These are phyloP conservation scores for Phania funesta DNA, from an alignment of 2,888 invertebrate genomes.

Conservation along the genomic window DNA sequence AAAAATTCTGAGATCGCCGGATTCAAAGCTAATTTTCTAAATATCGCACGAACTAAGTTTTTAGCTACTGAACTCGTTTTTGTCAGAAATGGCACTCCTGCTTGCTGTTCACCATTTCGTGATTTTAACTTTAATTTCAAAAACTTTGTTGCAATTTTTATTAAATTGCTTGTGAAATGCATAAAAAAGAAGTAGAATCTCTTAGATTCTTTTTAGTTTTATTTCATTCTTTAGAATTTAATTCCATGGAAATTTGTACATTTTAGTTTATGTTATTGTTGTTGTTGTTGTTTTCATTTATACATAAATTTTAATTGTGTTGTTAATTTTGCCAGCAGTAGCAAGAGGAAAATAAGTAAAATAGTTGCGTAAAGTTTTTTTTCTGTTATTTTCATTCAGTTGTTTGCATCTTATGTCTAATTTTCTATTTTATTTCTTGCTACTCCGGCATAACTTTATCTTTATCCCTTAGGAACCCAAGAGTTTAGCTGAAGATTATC, in stretches of 20 bases:
- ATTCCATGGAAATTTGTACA: slow-evolving; percentile 58
- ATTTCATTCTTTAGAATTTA: slow-evolving; percentile 50
- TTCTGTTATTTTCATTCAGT: slow-evolving; percentile 27
- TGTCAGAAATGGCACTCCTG: no score
- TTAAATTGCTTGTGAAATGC: not conserved
- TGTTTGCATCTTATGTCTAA: slow-evolving; percentile 56
- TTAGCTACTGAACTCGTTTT: no score
- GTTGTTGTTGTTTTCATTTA: slow-evolving; percentile 28
- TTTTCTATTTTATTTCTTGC: slow-evolving; percentile 54
- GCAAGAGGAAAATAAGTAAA: slow-evolving; percentile 59
- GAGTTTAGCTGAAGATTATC: slow-evolving; percentile 58
- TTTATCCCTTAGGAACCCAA: slow-evolving; percentile 40
- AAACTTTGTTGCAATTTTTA: slow-evolving; percentile 24
- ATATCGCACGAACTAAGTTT: no score
- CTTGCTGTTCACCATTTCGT: no score
- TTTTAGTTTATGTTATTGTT: slow-evolving; percentile 19
- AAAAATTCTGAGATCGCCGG: no score
- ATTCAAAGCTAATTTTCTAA: no score
- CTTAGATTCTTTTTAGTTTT: slow-evolving; percentile 23
- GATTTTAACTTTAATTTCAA: no score
- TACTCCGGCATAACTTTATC: slow-evolving; percentile 41
- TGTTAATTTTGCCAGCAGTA: slow-evolving; percentile 65
- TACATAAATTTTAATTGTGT: slow-evolving; percentile 68
- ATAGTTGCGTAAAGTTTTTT: slow-evolving; percentile 59
- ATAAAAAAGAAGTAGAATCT: not conserved